Conservation (phyloP, 1,140 invertebrate genomes). For the Leptopilina boulardi region DNA sequence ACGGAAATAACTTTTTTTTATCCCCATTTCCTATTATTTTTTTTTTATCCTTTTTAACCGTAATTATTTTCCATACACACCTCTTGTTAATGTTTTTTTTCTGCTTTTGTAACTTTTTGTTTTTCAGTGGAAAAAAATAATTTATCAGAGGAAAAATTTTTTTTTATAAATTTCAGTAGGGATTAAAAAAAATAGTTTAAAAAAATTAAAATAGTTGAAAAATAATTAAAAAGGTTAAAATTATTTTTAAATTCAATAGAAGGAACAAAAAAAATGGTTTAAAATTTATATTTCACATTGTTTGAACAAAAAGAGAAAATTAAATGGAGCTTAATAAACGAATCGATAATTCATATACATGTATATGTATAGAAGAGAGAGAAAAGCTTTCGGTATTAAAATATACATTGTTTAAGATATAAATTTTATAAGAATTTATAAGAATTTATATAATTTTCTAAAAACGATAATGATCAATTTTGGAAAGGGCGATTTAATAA, state of each 20-base stretch:
- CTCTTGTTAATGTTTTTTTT: neutral
- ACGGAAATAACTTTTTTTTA: neutral
- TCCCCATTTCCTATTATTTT: neutral
- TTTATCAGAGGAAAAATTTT: neutral
- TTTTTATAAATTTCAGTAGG: too few relatives aligned
- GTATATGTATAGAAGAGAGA: neutral
- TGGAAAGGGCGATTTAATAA: neutral
- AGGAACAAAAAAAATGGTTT: neutral
- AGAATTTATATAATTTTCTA: too few relatives aligned
- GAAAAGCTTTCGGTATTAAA: too few relatives aligned
- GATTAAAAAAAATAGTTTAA: too few relatives aligned
- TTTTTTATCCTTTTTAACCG: neutral
- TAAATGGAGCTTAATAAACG: neutral
- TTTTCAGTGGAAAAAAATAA: too few relatives aligned
- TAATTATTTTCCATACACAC: neutral
- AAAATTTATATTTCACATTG: neutral
- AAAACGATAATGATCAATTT: slow-evolving; percentile 9
- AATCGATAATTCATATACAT: neutral
- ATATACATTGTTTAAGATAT: slow-evolving; percentile 4
- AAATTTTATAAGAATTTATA: neutral
- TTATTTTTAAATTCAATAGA: too few relatives aligned
- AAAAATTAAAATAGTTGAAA: too few relatives aligned
- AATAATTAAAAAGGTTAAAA: too few relatives aligned
- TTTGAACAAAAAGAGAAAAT: neutral
- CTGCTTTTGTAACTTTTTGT: neutral